Base-by-base conservation (phyloP, 2,113 vertebrate genomes). In the Orcinus orca region DNA sequence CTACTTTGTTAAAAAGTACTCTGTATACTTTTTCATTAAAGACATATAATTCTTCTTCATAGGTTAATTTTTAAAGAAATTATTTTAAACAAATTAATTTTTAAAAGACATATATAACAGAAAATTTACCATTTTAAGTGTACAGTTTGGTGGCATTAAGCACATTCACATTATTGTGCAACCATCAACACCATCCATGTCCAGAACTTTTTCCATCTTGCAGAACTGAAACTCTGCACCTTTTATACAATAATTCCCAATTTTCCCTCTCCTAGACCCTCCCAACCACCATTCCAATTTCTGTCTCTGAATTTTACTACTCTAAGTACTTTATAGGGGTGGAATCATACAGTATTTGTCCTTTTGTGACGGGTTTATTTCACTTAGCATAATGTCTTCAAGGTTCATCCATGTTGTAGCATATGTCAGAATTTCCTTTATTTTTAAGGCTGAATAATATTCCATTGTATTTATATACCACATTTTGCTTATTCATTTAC, bases 1-100 rank as follows among this genome's bases (percentile, higher is more conserved):
- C 71, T 84, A 67, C 55, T 87, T 95, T 96, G 87, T 70, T 29
- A 18, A 89, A 97, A 94, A 53, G 33, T 14, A 50, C 38, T 84
- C n/a, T 77, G 87, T 5, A 2, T 68, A 70, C 21, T 47, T 93
- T 93, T 84, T 93, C 47, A 76, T 71, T 96, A 95, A 12, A 25
- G 14, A 89, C 62, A 84, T 2, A 67, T 70, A 67, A 53, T 67
- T 97, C 44, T 68, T 93, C 5, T 95, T 17, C 80, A 8, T 86
- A 92, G 36, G 79, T 3, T 55, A 10, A 26, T 47, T 68, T 87
- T 74, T 21, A 20, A 29, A 82, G 55, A 88, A 29, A 58, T 63
- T 26, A 92, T 47, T 88, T 77, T 44, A 73, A 90, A 36, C 33
- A 20, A 83, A 83, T 76, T 70, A 58, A 83, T 79, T 90, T 90